phyloP scores from a whole-genome alignment of 1,140 invertebrate species.

The Semibalanus balanoides region DNA sequence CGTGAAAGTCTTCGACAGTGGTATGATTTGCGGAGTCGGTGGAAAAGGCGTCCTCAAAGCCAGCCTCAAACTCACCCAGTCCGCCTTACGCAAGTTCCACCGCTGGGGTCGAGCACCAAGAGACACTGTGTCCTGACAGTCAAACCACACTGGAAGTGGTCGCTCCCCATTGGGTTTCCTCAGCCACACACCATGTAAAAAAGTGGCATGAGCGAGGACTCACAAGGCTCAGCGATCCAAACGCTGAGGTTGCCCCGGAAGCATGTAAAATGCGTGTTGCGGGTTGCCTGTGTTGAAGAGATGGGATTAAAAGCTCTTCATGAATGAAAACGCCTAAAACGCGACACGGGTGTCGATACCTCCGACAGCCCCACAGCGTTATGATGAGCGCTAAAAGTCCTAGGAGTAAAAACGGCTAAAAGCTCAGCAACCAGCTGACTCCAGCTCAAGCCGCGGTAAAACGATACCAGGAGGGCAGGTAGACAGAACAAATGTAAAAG shows the following conservation, averaged over 20 bases:
- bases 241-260: background rate
- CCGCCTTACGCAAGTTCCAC: background rate
- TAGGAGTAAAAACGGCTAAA: too few relatives aligned
- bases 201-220: background rate
- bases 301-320: too few relatives aligned
- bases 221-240: background rate
- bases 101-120: background rate
- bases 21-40: too few relatives aligned
- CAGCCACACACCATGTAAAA: background rate
- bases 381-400: background rate
- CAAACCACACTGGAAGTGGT: background rate
- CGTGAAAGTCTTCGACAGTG: background rate
- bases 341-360: too few relatives aligned
- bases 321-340: too few relatives aligned
- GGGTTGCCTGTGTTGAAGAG: too few relatives aligned
- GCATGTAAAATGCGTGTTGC: background rate
- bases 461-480: background rate
- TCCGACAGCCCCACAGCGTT: background rate
- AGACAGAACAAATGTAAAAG: background rate
- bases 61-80: background rate
- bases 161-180: background rate
- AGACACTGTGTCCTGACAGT: background rate
- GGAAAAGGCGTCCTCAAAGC: background rate
- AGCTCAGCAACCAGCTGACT: too few relatives aligned
- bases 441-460: background rate